Conservation (phyloP, 2,113 vertebrate species). For the Gnathonemus longibarbis region DNA sequence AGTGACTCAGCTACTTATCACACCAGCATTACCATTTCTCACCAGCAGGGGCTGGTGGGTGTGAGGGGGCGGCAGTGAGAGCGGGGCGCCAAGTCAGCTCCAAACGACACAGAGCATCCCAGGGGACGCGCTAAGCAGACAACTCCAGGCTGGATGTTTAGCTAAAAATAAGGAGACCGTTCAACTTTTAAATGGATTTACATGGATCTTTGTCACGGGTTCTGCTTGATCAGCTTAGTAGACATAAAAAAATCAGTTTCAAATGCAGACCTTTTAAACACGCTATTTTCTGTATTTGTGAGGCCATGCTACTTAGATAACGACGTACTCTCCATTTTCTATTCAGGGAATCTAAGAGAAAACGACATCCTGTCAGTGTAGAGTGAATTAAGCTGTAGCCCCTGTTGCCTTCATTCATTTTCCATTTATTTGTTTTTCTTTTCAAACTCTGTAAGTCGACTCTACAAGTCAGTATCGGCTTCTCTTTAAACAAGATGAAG, state of each 20-base stretch:
- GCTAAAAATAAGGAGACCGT: not conserved
- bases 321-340: not conserved
- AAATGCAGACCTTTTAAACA: not conserved
- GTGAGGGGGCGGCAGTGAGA: not conserved
- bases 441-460: not conserved
- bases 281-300: not conserved
- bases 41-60: constrained; percentile 18
- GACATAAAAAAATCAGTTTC: not conserved
- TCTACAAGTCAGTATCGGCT: not conserved
- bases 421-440: not conserved
- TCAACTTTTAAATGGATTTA: not conserved
- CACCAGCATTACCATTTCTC: not conserved
- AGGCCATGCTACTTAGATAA: not conserved
- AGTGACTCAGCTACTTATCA: constrained; percentile 17
- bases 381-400: not conserved
- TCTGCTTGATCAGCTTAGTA: not conserved
- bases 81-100: not conserved
- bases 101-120: not conserved
- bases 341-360: not conserved
- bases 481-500: not conserved
- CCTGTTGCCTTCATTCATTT: not conserved
- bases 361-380: not conserved
- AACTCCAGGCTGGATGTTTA: not conserved
- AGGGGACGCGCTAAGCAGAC: not conserved
- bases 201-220: not conserved